Evolutionary conservation across 2,113 vertebrate species (phyloP).

Genomic region (Grallaria varia): DNA sequence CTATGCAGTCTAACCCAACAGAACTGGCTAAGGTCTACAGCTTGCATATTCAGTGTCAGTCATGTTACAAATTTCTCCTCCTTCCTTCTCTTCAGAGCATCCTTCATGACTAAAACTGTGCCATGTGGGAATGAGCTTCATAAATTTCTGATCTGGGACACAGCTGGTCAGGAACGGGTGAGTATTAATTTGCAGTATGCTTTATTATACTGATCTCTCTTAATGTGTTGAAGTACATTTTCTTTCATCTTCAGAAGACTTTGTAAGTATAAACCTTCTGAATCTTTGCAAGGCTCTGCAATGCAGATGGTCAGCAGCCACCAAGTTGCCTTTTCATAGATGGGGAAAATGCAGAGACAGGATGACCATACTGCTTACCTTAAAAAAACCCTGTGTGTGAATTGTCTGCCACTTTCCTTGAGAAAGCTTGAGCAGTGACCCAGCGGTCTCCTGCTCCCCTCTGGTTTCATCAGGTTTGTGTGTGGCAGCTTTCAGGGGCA

Average conservation of each 20-base stretch:
- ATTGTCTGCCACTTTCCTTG: neutral
- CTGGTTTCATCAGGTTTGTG: neutral
- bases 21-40: neutral
- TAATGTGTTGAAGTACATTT: neutral
- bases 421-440: neutral
- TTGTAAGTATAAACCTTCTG: neutral
- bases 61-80: neutral
- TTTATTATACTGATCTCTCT: neutral
- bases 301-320: neutral
- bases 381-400: neutral
- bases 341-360: neutral
- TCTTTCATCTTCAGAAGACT: neutral
- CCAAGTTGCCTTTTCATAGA: neutral
- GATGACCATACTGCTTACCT: neutral
- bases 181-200: slow-evolving; percentile 38
- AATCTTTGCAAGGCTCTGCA: neutral
- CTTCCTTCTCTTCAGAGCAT: slow-evolving; percentile 82
- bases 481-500: neutral
- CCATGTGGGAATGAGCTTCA: slow-evolving; percentile 94
- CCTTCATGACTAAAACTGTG: slow-evolving; percentile 98
- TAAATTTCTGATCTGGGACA: slow-evolving; percentile 99
- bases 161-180: slow-evolving; percentile 95
- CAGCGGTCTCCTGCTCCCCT: neutral
- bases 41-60: neutral
- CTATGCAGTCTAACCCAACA: neutral